A percentile compares a stretch with the other conserved stretches of the same genome.
Conservation (phyloP, 2,113 vertebrate species). For the Macquaria australasica region DNA sequence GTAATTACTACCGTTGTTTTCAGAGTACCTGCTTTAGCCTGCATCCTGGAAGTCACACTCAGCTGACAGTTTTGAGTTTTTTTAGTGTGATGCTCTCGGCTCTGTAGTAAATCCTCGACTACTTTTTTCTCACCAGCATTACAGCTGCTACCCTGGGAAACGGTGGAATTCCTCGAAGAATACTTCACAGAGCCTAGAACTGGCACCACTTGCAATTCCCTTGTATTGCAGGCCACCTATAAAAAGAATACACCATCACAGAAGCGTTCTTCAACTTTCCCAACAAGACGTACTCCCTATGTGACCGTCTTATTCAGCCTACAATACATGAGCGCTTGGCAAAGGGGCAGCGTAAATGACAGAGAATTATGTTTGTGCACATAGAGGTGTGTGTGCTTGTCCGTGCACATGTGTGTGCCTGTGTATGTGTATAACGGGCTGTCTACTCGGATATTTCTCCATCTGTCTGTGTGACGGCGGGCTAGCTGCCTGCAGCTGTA, state of each 20-base stretch:
- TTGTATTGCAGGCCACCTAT: conserved; percentile 31
- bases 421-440: conserved; percentile 43
- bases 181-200: conserved; percentile 24
- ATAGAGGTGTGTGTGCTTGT: not conserved
- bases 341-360: conserved; percentile 41
- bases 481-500: conserved; percentile 59
- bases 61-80: conserved; percentile 25
- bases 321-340: not conserved
- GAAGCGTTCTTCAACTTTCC: conserved; percentile 34
- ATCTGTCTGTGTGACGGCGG: conserved; percentile 65
- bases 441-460: conserved; percentile 72
- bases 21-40: conserved; percentile 37
- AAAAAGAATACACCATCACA: conserved; percentile 13
- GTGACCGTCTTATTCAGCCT: conserved; percentile 36
- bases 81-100: conserved; percentile 16
- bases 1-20: conserved; percentile 73
- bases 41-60: conserved; percentile 22
- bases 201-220: conserved; percentile 40
- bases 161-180: conserved; percentile 36
- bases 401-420: not conserved
- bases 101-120: not conserved
- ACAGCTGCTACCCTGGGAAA: conserved; percentile 20
- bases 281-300: conserved; percentile 33
- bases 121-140: conserved; percentile 37
- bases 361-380: conserved; percentile 30